These are phyloP conservation scores for Mystacides longicornis DNA, from an alignment of 2,888 invertebrate genomes.

Conservation along the genomic window DNA sequence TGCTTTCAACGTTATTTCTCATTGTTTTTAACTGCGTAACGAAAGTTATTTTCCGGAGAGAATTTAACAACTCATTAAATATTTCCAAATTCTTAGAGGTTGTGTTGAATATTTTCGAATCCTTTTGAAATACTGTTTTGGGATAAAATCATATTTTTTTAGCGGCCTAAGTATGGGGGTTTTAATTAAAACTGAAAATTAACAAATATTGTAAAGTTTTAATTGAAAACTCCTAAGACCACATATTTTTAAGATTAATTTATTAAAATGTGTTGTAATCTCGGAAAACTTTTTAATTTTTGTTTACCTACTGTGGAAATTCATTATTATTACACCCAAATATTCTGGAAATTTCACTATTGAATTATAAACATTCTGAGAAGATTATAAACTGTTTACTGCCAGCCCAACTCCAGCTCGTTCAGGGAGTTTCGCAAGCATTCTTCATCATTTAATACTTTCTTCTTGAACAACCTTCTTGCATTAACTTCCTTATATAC, in stretches of 20 bases:
- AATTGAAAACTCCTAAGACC: constrained; percentile 15
- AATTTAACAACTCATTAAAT: constrained; percentile 20
- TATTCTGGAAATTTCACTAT: neutral
- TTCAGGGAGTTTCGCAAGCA: neutral
- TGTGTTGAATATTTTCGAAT: constrained; percentile 13
- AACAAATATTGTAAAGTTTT: constrained; percentile 17
- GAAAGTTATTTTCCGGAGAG: constrained; percentile 14
- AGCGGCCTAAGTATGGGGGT: constrained; percentile 11
- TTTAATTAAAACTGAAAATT: constrained; percentile 18
- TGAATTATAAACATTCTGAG: neutral
- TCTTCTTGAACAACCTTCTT: no score
- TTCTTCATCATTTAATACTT: neutral
- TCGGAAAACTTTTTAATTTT: constrained; percentile 7
- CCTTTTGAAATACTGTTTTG: constrained; percentile 13
- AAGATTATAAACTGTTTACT: neutral
- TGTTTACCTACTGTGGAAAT: neutral
- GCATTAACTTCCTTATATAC: no score
- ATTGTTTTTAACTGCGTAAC: constrained; percentile 19
- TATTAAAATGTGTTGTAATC: constrained; percentile 15
- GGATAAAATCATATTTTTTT: constrained; percentile 11
- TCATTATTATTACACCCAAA: neutral
- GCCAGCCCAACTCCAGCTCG: no score
- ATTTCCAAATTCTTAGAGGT: constrained; percentile 17
- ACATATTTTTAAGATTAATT: constrained; percentile 14
- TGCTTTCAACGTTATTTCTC: constrained; percentile 13